Percentiles rank a stretch among this genome's conserved stretches.
Conservation (phyloP, 64 coral and sea anemone genomes). For the Trachythela sp. region DNA sequence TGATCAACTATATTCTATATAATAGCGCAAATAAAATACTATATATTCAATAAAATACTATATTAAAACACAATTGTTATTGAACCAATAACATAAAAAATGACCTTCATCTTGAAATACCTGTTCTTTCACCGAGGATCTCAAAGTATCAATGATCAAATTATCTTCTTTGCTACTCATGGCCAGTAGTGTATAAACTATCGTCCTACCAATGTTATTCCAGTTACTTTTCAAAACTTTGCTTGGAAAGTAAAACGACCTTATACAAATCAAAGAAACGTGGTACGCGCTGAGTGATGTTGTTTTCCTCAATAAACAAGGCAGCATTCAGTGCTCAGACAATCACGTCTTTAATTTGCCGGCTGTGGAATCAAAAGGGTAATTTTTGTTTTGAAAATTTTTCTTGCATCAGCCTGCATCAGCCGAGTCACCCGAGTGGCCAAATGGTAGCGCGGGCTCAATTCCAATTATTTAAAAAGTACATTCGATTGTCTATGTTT, state of each 20-base stretch:
- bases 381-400: neutral
- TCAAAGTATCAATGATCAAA: neutral
- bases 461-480: no score
- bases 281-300: neutral
- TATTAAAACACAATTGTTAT: neutral
- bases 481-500: no score
- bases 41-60: no score
- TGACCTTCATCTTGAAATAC: neutral
- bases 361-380: neutral
- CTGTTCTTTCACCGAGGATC: conserved; percentile 24
- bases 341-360: neutral
- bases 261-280: neutral
- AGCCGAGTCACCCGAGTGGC: neutral
- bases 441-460: neutral
- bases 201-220: neutral
- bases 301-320: neutral
- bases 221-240: neutral
- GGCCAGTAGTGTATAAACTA: neutral
- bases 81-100: neutral
- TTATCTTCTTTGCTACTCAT: neutral
- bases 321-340: conserved; percentile 16
- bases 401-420: neutral
- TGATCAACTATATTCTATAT: no score
- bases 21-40: no score
- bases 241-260: neutral